A percentile compares a stretch with the other conserved stretches of the same genome.
These are phyloP conservation scores for Eulemur mongoz DNA, from an alignment of 2,797 vertebrate genomes.

Conservation along the genomic window DNA sequence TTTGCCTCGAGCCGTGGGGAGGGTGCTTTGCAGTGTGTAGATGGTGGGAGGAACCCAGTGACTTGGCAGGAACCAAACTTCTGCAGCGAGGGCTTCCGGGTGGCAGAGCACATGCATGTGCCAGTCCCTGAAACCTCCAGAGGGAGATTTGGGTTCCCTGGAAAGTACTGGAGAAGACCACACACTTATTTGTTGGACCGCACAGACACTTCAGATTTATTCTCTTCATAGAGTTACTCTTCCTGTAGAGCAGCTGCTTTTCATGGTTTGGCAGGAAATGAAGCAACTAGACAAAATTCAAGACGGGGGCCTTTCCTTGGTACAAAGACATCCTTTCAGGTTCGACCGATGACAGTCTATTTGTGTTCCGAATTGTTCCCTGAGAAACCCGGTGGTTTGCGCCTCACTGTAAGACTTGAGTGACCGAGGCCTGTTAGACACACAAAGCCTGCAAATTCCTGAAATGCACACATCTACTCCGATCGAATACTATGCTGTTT, in stretches of 20 bases:
- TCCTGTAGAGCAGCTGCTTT: background rate
- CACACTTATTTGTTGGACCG: too few relatives aligned
- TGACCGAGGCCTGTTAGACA: background rate
- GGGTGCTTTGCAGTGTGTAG: too few relatives aligned
- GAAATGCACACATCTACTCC: constrained; percentile 44
- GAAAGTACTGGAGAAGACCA: background rate
- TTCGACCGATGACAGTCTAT: background rate
- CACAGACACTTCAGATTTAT: rapidly evolving
- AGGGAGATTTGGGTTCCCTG: background rate
- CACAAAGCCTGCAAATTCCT: constrained; percentile 30
- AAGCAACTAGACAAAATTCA: background rate
- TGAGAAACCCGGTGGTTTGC: constrained; percentile 22
- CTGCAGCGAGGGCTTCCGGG: too few relatives aligned
- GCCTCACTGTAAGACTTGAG: background rate
- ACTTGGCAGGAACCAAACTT: background rate
- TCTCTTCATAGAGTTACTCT: background rate
- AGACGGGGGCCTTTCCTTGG: background rate
- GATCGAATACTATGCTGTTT: constrained; percentile 46
- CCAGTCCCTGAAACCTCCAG: background rate
- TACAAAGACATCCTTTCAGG: background rate
- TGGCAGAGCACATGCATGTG: rapidly evolving
- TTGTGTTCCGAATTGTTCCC: background rate
- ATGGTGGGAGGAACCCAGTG: background rate
- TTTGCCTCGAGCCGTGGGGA: background rate
- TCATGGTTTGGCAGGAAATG: rapidly evolving